Conservation (phyloP, 2,797 vertebrate genomes). For the Lateolabrax maculatus region DNA sequence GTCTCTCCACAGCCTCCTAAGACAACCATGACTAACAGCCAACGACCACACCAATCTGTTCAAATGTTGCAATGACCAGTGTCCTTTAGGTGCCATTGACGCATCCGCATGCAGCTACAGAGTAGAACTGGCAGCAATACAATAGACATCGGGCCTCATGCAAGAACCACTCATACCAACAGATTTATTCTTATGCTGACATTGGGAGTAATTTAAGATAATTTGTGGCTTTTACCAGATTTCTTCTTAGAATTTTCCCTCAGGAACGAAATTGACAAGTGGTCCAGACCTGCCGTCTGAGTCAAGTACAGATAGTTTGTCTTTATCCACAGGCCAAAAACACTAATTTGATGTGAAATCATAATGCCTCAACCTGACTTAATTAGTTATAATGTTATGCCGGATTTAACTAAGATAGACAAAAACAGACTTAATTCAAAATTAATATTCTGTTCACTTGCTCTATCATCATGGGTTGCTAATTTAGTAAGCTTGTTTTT, state of each 20-base stretch:
- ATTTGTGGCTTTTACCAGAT: neutral
- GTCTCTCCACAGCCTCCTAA: conserved; percentile 10
- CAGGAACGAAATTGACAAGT: neutral
- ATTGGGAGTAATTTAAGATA: neutral
- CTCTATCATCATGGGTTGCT: neutral
- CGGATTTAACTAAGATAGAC: neutral
- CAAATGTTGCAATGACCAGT: neutral
- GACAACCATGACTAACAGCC: neutral
- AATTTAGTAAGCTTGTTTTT: neutral
- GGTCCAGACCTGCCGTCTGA: neutral
- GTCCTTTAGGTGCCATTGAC: neutral
- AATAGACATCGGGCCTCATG: neutral
- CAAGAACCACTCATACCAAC: neutral
- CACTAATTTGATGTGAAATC: too few species aligned
- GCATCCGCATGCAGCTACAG: neutral
- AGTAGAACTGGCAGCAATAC: neutral
- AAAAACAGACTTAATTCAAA: neutral
- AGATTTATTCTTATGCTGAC: neutral
- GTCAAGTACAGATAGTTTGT: neutral
- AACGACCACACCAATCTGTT: neutral
- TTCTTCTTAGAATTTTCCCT: neutral
- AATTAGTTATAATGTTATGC: conserved; percentile 1
- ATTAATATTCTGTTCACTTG: neutral
- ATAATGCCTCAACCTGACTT: neutral
- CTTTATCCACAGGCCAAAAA: neutral